Conservation (phyloP, 2,797 vertebrate genomes). For the Corythornis leucogaster region DNA sequence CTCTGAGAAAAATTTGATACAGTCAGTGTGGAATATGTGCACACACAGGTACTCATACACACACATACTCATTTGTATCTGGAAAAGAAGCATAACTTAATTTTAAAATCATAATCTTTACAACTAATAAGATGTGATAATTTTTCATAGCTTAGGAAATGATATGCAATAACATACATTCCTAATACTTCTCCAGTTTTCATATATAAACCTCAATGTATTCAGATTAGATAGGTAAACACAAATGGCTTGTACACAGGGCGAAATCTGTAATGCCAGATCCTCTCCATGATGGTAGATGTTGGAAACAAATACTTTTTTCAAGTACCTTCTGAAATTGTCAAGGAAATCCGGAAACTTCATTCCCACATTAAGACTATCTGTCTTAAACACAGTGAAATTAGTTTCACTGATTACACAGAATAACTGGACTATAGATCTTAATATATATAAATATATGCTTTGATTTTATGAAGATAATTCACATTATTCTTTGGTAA, state of each 20-base stretch:
- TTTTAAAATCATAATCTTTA: not conserved
- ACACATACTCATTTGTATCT: not conserved
- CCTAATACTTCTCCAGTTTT: not conserved
- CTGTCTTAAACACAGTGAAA: not conserved
- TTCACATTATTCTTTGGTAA: not conserved
- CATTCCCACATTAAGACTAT: not conserved
- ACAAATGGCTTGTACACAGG: not conserved
- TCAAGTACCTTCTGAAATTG: not conserved
- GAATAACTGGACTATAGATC: not conserved
- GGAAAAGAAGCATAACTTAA: not conserved
- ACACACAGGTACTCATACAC: not conserved
- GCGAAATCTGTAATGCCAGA: not conserved
- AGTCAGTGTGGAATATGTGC: not conserved
- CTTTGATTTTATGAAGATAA: not conserved
- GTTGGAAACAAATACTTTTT: not conserved
- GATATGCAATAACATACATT: not conserved
- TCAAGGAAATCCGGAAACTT: not conserved
- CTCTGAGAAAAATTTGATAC: not conserved
- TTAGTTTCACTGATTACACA: not conserved
- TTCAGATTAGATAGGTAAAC: not conserved
- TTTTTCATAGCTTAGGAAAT: not conserved
- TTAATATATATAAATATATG: not conserved
- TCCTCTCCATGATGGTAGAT: not conserved
- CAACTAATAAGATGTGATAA: not conserved
- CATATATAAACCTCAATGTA: not conserved